These are phyloP conservation scores for Palaemon carinicauda DNA, from an alignment of 1,140 invertebrate genomes.

Conservation along the genomic window DNA sequence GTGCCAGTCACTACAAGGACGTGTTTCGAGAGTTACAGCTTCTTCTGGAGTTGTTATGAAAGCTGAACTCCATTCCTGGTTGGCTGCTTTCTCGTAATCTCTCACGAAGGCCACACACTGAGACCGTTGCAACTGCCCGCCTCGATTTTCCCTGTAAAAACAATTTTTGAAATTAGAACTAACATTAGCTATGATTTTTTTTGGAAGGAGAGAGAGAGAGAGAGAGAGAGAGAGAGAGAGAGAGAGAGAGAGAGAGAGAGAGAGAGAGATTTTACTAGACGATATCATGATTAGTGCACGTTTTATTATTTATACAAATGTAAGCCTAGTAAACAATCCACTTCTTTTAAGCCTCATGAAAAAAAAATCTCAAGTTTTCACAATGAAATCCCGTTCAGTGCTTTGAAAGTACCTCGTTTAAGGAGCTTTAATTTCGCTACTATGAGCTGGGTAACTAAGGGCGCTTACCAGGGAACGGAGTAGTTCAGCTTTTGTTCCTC, in stretches of 20 bases:
- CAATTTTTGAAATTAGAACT: neutral
- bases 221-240: too few species aligned
- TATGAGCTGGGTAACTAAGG: neutral
- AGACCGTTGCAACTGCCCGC: constrained; percentile 18
- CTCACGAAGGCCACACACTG: constrained; percentile 34
- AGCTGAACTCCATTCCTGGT: neutral
- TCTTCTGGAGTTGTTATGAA: neutral
- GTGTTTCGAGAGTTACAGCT: neutral
- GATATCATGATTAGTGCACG: too few species aligned
- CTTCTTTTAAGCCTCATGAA: too few species aligned
- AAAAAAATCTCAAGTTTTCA: too few species aligned
- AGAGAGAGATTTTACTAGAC: too few species aligned
- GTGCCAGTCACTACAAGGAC: constrained; percentile 18
- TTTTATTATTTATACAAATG: too few species aligned
- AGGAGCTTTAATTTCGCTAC: too few species aligned
- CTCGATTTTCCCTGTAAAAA: constrained; percentile 24
- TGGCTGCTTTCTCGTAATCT: neutral
- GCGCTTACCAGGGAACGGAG: constrained; percentile 37
- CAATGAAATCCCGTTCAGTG: too few species aligned
- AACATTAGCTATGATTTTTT: neutral
- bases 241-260: too few species aligned
- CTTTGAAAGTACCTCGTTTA: too few species aligned
- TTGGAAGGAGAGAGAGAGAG: too few species aligned
- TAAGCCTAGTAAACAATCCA: too few species aligned
- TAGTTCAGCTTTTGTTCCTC: constrained; percentile 24